phyloP scores from a whole-genome alignment of 2,888 invertebrate genomes.

The Helobdella robusta region DNA sequence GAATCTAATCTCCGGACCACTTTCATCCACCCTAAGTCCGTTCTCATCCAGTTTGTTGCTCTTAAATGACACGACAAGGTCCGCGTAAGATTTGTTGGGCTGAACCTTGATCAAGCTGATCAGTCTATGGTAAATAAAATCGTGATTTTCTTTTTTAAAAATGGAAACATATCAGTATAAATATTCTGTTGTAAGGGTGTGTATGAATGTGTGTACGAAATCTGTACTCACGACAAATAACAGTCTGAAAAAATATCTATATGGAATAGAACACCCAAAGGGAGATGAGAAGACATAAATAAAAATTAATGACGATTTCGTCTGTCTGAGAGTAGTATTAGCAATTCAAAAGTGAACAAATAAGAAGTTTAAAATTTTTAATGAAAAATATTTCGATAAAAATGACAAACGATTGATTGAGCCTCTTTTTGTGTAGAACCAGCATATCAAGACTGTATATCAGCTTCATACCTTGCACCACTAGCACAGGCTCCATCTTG shows the following conservation, averaged over 20 bases:
- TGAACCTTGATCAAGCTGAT: conserved; percentile 41
- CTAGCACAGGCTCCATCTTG: conserved; percentile 41
- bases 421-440: conserved; percentile 42
- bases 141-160: background rate
- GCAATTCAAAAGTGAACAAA: too few species aligned
- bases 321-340: too few species aligned
- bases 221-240: background rate
- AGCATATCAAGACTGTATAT: conserved; percentile 49
- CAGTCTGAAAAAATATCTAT: too few species aligned
- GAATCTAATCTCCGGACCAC: conserved; percentile 35
- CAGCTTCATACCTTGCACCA: conserved; percentile 48
- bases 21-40: conserved; percentile 27
- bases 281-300: too few species aligned
- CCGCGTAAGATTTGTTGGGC: conserved; percentile 40
- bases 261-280: too few species aligned
- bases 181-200: background rate
- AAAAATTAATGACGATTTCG: too few species aligned
- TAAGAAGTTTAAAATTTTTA: background rate
- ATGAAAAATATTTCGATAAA: background rate
- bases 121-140: conserved; percentile 38
- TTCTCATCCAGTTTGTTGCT: conserved; percentile 20
- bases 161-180: background rate
- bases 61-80: conserved; percentile 41
- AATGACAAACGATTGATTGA: conserved; percentile 42
- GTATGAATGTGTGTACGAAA: background rate